Percentiles rank a stretch among this genome's conserved stretches.
These are phyloP conservation scores for Epinotia nisella DNA, from an alignment of 2,888 invertebrate genomes.

Conservation along the genomic window DNA sequence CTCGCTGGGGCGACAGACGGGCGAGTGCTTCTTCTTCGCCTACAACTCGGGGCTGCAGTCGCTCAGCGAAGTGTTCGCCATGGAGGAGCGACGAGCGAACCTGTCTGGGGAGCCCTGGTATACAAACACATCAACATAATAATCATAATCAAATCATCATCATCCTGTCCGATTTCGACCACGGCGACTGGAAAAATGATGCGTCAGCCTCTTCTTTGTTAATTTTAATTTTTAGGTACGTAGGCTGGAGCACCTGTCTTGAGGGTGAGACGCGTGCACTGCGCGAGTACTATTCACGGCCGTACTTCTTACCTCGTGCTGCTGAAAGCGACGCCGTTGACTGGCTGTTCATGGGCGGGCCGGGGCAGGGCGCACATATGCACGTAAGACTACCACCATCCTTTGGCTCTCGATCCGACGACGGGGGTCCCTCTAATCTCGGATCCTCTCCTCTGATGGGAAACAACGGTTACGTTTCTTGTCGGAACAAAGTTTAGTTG, in stretches of 20 bases:
- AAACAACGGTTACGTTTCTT: not conserved
- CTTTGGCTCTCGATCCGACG: too few species aligned
- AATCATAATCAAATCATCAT: too few species aligned
- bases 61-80: slow-evolving; percentile 92
- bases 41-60: slow-evolving; percentile 94
- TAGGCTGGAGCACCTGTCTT: slow-evolving; percentile 97
- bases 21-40: slow-evolving; percentile 96
- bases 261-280: slow-evolving; percentile 91
- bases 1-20: slow-evolving; percentile 80
- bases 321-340: slow-evolving; percentile 96
- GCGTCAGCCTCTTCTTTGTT: too few species aligned
- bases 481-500: too few species aligned
- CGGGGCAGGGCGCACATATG: slow-evolving; percentile 97
- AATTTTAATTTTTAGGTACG: slow-evolving; percentile 66
- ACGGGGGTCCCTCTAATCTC: not conserved
- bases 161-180: too few species aligned
- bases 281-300: slow-evolving; percentile 90
- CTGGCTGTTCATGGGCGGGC: slow-evolving; percentile 99
- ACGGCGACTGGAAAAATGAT: too few species aligned
- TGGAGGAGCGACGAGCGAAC: slow-evolving; percentile 89
- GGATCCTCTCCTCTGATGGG: not conserved
- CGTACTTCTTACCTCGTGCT: slow-evolving; percentile 94
- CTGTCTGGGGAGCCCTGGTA: slow-evolving; percentile 87
- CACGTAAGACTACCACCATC: slow-evolving; percentile 88
- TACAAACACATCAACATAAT: not conserved